Percentiles rank a stretch among this genome's conserved stretches.
These are phyloP conservation scores for Clarias gariepinus DNA, from an alignment of 2,113 vertebrate genomes.

Conservation along the genomic window DNA sequence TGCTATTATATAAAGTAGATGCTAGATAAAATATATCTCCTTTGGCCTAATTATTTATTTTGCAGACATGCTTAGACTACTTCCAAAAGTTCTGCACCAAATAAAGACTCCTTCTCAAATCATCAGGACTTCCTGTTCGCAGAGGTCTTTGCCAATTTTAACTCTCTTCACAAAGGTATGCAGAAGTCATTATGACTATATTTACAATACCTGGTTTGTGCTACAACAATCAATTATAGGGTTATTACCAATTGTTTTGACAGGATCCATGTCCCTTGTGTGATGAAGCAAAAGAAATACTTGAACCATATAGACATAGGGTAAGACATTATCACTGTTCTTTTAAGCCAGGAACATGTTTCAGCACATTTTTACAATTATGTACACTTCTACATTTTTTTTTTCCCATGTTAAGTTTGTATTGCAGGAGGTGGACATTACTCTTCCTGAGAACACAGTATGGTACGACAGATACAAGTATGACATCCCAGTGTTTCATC, in stretches of 20 bases:
- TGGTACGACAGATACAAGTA: slow-evolving; percentile 83
- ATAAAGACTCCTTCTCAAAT: slow-evolving; percentile 49
- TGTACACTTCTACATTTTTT: background rate
- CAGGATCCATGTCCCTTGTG: slow-evolving; percentile 83
- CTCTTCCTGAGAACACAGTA: slow-evolving; percentile 74
- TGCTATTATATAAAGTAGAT: too few species aligned
- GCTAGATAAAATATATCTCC: too few species aligned
- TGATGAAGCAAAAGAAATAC: slow-evolving; percentile 82
- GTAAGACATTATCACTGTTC: slow-evolving; percentile 2
- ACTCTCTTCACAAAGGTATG: slow-evolving; percentile 86
- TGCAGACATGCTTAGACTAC: slow-evolving; percentile 53
- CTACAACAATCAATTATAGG: background rate
- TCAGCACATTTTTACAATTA: background rate
- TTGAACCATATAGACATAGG: slow-evolving; percentile 73
- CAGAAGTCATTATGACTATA: background rate
- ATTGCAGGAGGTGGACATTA: slow-evolving; percentile 85
- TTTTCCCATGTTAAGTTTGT: slow-evolving; percentile 71
- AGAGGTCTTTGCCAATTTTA: slow-evolving; percentile 69
- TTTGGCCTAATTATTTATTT: background rate
- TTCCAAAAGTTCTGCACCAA: slow-evolving; percentile 8
- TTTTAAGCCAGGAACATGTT: background rate
- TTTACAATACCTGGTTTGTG: background rate
- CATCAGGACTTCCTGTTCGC: slow-evolving; percentile 42
- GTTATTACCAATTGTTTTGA: slow-evolving; percentile 6
- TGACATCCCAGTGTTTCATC: slow-evolving; percentile 86